Percentiles rank a stretch among this genome's conserved stretches.
Evolutionary conservation across 2,888 invertebrate genomes (phyloP).

Genomic region (Cistogaster globosa): DNA sequence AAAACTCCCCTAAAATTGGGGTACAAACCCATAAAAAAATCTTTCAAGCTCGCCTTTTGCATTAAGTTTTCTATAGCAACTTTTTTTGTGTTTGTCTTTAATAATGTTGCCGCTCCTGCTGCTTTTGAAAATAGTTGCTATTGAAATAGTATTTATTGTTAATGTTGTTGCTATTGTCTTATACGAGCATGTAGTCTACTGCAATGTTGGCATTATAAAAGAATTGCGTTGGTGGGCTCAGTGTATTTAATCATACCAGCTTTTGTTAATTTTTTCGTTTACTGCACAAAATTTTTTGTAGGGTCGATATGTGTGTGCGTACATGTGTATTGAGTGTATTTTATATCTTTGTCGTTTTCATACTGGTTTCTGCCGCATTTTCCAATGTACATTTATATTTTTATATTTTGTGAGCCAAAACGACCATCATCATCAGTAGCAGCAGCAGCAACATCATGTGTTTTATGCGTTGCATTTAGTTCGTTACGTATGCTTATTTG

Average conservation of each 20-base stretch:
- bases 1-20: no score
- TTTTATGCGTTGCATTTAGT: slow-evolving; percentile 58
- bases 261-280: slow-evolving; percentile 64
- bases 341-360: slow-evolving; percentile 35
- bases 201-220: slow-evolving; percentile 53
- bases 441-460: slow-evolving; percentile 43
- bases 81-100: slow-evolving; percentile 39
- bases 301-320: slow-evolving; percentile 30
- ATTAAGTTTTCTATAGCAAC: not conserved
- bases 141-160: slow-evolving; percentile 11
- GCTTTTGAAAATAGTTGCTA: slow-evolving; percentile 6
- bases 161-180: not conserved
- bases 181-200: slow-evolving; percentile 11
- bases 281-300: slow-evolving; percentile 42
- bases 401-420: slow-evolving; percentile 57
- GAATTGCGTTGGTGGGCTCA: slow-evolving; percentile 64
- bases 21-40: no score
- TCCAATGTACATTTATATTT: not conserved
- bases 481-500: slow-evolving; percentile 43
- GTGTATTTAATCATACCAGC: slow-evolving; percentile 63
- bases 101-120: slow-evolving; percentile 36
- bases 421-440: slow-evolving; percentile 54
- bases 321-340: slow-evolving; percentile 7
- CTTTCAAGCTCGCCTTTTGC: not conserved
- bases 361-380: slow-evolving; percentile 21